Percentiles rank a stretch among this genome's conserved stretches.
phyloP scores from a whole-genome alignment of 2,888 invertebrate species.

The Chesias legatella region DNA sequence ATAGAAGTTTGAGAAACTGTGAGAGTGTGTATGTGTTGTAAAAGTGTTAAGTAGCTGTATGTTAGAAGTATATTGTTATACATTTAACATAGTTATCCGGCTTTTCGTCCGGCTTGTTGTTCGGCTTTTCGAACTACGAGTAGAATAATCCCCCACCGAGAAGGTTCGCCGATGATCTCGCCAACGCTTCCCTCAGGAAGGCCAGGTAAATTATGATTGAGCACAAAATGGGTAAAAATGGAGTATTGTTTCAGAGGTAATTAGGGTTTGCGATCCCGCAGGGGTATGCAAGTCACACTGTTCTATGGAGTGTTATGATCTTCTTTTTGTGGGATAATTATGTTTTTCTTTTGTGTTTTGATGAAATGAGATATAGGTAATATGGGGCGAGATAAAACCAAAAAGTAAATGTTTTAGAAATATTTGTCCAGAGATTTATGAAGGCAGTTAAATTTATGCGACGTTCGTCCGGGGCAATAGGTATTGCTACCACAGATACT shows the following conservation, averaged over 20 bases:
- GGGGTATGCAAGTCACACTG: slow-evolving; percentile 64
- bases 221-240: slow-evolving; percentile 78
- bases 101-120: not conserved
- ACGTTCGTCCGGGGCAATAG: too few relatives aligned
- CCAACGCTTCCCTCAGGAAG: slow-evolving; percentile 65
- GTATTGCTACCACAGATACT: too few relatives aligned
- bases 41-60: too few relatives aligned
- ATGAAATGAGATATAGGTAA: not conserved
- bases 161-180: slow-evolving; percentile 59
- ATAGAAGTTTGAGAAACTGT: too few relatives aligned
- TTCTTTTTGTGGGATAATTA: not conserved
- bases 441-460: too few relatives aligned
- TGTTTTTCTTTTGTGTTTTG: not conserved
- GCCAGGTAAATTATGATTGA: slow-evolving; percentile 76
- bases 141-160: slow-evolving; percentile 1
- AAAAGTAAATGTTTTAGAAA: too few relatives aligned
- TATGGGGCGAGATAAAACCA: too few relatives aligned
- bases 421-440: too few relatives aligned
- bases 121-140: slow-evolving; percentile 20
- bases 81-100: too few relatives aligned
- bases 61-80: too few relatives aligned
- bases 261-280: slow-evolving; percentile 76
- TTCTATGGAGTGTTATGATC: slow-evolving; percentile 8
- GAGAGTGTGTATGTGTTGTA: too few relatives aligned
- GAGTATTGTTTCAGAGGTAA: slow-evolving; percentile 76